Conservation (phyloP, 2,888 invertebrate genomes). For the Plemyria rubiginata region DNA sequence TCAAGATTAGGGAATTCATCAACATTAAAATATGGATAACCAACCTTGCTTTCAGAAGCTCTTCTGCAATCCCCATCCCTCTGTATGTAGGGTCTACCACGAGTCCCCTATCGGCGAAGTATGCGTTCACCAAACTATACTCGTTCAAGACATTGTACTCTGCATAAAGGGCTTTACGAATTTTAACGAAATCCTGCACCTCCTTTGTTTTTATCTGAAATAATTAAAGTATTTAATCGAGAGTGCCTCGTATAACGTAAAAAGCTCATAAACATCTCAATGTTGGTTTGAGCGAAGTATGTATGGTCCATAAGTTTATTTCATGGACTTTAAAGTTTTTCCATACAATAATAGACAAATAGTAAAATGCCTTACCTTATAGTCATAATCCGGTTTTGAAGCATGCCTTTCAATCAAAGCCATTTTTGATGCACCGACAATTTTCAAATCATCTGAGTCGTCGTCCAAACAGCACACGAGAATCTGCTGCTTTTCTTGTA, state of each 20-base stretch:
- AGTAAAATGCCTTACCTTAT: background rate
- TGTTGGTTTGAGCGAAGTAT: too few relatives aligned
- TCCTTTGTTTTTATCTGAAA: conserved; percentile 47
- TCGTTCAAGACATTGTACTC: conserved; percentile 39
- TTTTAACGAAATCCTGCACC: conserved; percentile 44
- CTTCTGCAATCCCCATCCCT: conserved; percentile 46
- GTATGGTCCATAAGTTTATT: too few relatives aligned
- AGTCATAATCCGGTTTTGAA: background rate
- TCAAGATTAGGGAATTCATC: too few relatives aligned
- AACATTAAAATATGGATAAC: background rate
- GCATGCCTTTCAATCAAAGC: conserved; percentile 27
- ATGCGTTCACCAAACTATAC: conserved; percentile 34
- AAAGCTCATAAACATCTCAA: too few relatives aligned
- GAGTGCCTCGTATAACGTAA: too few relatives aligned
- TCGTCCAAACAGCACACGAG: conserved; percentile 55
- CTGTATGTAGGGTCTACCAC: conserved; percentile 45
- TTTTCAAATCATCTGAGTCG: conserved; percentile 38
- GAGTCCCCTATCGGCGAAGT: conserved; percentile 45
- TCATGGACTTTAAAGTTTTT: too few relatives aligned
- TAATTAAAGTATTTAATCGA: background rate
- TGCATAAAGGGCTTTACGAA: conserved; percentile 34
- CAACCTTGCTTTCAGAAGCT: conserved; percentile 48
- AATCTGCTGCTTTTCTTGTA: conserved; percentile 33
- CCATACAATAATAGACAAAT: background rate
- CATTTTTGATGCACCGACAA: conserved; percentile 51